These are phyloP conservation scores for Halcyon leucocephala DNA, from an alignment of 2,797 vertebrate genomes.

Conservation along the genomic window DNA sequence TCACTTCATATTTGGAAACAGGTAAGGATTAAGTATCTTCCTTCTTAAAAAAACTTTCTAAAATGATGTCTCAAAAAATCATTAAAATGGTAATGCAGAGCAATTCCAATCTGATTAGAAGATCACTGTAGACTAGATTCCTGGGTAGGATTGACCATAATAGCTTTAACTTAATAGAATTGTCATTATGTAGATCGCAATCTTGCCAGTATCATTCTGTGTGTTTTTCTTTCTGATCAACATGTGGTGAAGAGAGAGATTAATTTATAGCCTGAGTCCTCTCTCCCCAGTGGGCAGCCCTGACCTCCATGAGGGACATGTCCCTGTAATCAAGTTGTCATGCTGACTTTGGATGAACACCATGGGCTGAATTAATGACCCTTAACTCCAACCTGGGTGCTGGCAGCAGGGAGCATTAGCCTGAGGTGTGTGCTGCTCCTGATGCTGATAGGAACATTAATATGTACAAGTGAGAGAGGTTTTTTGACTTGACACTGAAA, in stretches of 20 bases:
- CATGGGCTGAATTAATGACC: background rate
- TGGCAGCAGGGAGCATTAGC: background rate
- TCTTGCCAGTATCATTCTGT: background rate
- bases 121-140: background rate
- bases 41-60: background rate
- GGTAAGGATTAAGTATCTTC: background rate
- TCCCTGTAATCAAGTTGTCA: background rate
- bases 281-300: background rate
- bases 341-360: background rate
- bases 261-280: background rate
- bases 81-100: background rate
- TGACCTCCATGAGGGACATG: background rate
- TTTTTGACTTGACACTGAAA: background rate
- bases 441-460: background rate
- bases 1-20: background rate
- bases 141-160: background rate
- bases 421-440: background rate
- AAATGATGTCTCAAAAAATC: background rate
- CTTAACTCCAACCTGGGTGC: background rate
- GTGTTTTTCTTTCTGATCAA: background rate
- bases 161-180: background rate
- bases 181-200: rapidly evolving
- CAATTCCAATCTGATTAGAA: background rate
- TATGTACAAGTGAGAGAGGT: background rate
- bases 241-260: background rate